Evolutionary conservation across 2,888 invertebrate genomes (phyloP), one percentile per base, ranked within the genome.

Genomic region (Brachyptera risi): DNA sequence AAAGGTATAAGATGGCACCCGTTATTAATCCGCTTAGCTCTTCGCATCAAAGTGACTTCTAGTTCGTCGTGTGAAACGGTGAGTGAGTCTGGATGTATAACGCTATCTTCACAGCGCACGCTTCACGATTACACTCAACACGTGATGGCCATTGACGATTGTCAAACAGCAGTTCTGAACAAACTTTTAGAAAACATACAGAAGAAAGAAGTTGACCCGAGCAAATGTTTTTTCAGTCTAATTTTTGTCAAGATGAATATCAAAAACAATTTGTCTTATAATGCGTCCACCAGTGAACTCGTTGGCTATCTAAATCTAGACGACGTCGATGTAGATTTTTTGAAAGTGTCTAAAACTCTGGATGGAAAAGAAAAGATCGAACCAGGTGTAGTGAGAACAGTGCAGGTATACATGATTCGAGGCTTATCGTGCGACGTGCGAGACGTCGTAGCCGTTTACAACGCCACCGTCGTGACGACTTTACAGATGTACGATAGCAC

Each of bases 1-100:
- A 38, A 23, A 21, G 56, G 56, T 2, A 56, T 56, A 37, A 3
- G 35, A 56, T 56, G 56, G 56, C 56, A 56, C 23, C 56, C 56
- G 1, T n/a, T 56, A 3, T 35, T 56, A 37, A 56, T 56, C 11
- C 4, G 56, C n/a, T 27, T 56, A 11, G 56, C 27, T 2, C 35
- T 56, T 7, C 11, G 38, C 9, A 13, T 56, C 2, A 31, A 15
- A n/a, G 35, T 35, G n/a, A 7, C 21, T 19, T 56, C 56, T 1
- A 31, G 21, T 31, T 2, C 56, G 21, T 31, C 56, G 3, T 56
- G 35, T 17, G 37, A 38, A 15, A 24, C 56, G 5, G 17, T 56
- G 9, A 11, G 17, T n/a, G 56, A 31, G 35, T 56, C 38, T 17
- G 44, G 44, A 19, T 13, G 15, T n/a, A 31, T 56, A 5, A 13